These are phyloP conservation scores for Dryobotodes eremita DNA, from an alignment of 2,888 invertebrate genomes.

Conservation along the genomic window DNA sequence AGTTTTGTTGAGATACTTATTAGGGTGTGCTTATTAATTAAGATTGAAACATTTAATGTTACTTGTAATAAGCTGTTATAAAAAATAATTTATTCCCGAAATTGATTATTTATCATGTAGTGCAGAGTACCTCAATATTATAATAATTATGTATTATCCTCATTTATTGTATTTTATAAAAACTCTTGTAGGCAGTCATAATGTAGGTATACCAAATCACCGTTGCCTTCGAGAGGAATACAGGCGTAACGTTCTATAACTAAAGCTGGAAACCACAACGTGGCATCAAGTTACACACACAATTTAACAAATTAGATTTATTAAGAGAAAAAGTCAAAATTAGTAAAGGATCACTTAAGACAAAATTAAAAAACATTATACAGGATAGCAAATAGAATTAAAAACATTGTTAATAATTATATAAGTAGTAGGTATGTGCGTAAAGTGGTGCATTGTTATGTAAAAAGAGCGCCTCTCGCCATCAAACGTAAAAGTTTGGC, in stretches of 20 bases:
- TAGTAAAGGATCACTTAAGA: too few relatives aligned
- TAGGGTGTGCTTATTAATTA: conserved; percentile 68
- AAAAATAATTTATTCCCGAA: background rate
- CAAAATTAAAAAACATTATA: too few relatives aligned
- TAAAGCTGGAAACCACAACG: background rate
- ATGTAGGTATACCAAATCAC: background rate
- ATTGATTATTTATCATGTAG: background rate
- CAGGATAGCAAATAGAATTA: too few relatives aligned
- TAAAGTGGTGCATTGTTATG: too few relatives aligned
- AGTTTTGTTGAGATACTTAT: conserved; percentile 77
- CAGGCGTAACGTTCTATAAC: background rate
- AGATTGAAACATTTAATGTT: conserved; percentile 28
- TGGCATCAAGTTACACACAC: too few relatives aligned
- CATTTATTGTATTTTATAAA: background rate
- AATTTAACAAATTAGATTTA: too few relatives aligned
- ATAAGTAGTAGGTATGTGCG: too few relatives aligned
- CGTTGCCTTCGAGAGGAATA: background rate
- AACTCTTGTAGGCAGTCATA: background rate
- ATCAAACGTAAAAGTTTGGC: too few relatives aligned
- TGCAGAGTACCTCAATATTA: background rate
- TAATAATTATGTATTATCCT: background rate
- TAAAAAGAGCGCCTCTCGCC: too few relatives aligned
- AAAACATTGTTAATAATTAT: too few relatives aligned
- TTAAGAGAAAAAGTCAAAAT: too few relatives aligned
- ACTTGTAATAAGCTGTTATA: too few relatives aligned